A percentile compares a stretch with the other conserved stretches of the same genome.
Conservation (phyloP, 2,113 vertebrate genomes). For the Myrmophylax atrothorax region DNA sequence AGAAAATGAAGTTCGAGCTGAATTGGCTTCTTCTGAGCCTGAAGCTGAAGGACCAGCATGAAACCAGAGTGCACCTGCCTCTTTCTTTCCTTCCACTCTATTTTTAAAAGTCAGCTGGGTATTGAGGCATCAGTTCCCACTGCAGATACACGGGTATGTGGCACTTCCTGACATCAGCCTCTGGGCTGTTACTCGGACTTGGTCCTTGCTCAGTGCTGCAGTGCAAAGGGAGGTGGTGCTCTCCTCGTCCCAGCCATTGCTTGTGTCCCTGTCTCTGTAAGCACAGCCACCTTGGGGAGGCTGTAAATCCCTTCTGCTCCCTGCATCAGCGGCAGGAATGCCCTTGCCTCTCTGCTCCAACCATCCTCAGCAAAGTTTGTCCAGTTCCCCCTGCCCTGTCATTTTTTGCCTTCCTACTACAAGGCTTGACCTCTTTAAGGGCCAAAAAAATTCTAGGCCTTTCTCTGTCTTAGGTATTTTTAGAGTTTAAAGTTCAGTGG, state of each 20-base stretch:
- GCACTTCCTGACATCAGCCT: background rate
- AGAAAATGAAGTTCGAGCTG: background rate
- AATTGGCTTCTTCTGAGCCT: background rate
- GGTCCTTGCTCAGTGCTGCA: background rate
- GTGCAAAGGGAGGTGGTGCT: background rate
- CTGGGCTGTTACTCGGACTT: background rate
- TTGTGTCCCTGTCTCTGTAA: background rate
- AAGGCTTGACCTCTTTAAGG: background rate
- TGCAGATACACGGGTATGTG: background rate
- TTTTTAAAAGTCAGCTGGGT: background rate
- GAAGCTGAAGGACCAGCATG: background rate
- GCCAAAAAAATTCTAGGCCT: background rate
- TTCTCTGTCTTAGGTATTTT: background rate
- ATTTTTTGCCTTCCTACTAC: background rate
- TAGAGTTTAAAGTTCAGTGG: background rate
- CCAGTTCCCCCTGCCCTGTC: background rate
- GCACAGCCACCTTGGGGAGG: background rate
- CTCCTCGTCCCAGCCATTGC: too few relatives aligned
- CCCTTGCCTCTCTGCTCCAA: background rate
- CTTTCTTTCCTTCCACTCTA: background rate
- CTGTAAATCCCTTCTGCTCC: background rate
- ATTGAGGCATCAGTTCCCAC: background rate
- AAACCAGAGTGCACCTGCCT: background rate
- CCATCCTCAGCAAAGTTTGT: background rate
- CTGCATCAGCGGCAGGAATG: background rate